Conservation (phyloP, 2,113 vertebrate species). For the Formicarius rufipectus region DNA sequence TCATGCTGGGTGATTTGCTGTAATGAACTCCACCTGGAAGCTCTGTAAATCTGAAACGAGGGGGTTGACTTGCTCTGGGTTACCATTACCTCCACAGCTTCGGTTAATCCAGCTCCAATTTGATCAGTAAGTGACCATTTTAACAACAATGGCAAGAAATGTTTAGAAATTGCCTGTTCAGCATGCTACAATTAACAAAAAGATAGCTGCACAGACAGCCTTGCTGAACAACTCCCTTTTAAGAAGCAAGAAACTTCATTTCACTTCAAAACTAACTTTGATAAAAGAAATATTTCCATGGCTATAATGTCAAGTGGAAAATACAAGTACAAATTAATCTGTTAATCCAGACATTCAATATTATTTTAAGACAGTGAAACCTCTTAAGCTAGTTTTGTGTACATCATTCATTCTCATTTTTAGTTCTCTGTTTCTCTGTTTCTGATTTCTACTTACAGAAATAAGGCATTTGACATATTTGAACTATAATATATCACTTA, state of each 20-base stretch:
- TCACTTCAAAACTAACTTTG: neutral
- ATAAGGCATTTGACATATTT: neutral
- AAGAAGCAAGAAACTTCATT: neutral
- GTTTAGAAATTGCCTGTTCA: neutral
- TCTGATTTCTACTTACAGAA: neutral
- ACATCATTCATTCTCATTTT: neutral
- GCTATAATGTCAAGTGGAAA: neutral
- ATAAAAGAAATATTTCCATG: neutral
- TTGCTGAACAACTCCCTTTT: neutral
- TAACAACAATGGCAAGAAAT: conserved; percentile 7
- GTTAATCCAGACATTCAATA: neutral
- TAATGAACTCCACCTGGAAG: conserved; percentile 72
- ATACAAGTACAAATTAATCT: neutral
- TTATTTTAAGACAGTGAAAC: neutral
- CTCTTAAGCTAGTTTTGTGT: neutral
- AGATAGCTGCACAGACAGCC: neutral
- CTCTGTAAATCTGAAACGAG: conserved; percentile 48
- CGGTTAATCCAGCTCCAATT: conserved; percentile 54
- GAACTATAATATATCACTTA: neutral
- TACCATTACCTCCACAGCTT: conserved; percentile 5
- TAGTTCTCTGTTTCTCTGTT: neutral
- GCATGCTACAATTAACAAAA: neutral
- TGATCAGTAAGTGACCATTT: conserved; percentile 43
- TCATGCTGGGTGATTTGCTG: conserved; percentile 58
- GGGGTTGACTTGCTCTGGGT: neutral